A percentile compares a stretch with the other conserved stretches of the same genome.
Evolutionary conservation across 2,797 vertebrate genomes (phyloP).

Genomic region (Telmatherina bonti): DNA sequence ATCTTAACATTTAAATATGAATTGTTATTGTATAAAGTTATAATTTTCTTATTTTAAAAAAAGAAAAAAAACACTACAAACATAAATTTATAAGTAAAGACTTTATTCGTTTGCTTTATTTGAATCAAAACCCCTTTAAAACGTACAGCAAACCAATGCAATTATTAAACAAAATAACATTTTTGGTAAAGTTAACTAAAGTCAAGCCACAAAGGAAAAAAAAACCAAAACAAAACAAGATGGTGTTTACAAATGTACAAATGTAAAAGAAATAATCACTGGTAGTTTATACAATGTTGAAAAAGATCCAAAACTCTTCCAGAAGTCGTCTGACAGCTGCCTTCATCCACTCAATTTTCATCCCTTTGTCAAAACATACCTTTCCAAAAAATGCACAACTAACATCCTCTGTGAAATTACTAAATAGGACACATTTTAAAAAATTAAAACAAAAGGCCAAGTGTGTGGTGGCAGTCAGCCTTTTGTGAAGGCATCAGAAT

Average conservation of each 20-base stretch:
- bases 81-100: slow-evolving; percentile 83
- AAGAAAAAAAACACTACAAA: neutral
- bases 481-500: slow-evolving; percentile 89
- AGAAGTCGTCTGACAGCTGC: slow-evolving; percentile 60
- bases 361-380: slow-evolving; percentile 71
- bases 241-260: slow-evolving; percentile 91
- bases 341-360: slow-evolving; percentile 45
- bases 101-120: slow-evolving; percentile 88
- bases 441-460: slow-evolving; percentile 55
- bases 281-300: slow-evolving; percentile 87
- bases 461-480: slow-evolving; percentile 85
- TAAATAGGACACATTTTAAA: slow-evolving; percentile 55
- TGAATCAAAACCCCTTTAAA: slow-evolving; percentile 92
- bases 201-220: slow-evolving; percentile 67
- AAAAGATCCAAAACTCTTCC: slow-evolving; percentile 83
- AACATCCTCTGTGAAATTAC: slow-evolving; percentile 84
- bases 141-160: slow-evolving; percentile 91
- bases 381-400: slow-evolving; percentile 55
- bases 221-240: slow-evolving; percentile 87
- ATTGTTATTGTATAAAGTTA: too few species aligned
- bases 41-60: too few species aligned
- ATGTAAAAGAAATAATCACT: slow-evolving; percentile 74
- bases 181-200: slow-evolving; percentile 86
- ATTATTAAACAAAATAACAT: slow-evolving; percentile 71
- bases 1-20: too few species aligned